phyloP scores from a whole-genome alignment of 2,797 vertebrate genomes.

The Pangasius macronema region DNA sequence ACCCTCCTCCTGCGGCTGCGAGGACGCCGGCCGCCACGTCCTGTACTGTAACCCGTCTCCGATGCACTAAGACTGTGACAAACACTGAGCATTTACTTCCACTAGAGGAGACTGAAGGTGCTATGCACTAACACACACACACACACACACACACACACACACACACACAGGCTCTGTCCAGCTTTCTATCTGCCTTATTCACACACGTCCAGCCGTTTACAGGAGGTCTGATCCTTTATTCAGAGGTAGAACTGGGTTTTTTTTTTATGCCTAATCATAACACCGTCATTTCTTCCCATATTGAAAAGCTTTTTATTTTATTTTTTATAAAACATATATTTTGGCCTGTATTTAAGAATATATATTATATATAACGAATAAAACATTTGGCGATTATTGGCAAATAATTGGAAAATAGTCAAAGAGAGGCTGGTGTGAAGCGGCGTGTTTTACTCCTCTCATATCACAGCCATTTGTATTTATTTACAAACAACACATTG shows the following conservation, averaged over 20 bases:
- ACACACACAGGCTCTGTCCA: conserved; percentile 1
- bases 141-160: conserved; percentile 1
- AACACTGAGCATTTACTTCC: conserved; percentile 23
- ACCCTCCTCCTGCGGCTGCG: background rate
- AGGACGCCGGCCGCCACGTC: background rate
- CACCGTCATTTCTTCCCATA: background rate
- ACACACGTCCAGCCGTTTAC: background rate
- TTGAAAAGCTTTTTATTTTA: background rate
- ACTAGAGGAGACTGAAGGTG: conserved; percentile 42
- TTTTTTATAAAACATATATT: background rate
- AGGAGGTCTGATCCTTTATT: background rate
- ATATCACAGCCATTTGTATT: background rate
- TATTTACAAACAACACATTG: background rate
- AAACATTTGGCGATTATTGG: background rate
- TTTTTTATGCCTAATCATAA: background rate
- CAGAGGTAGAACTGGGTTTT: background rate
- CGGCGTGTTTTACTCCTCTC: background rate
- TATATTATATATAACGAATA: background rate
- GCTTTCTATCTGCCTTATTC: conserved; percentile 16
- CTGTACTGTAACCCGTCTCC: conserved; percentile 26
- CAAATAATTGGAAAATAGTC: background rate
- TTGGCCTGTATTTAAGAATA: background rate
- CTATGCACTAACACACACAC: conserved; percentile 34
- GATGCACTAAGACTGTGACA: conserved; percentile 37
- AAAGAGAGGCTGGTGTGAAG: background rate